A percentile compares a stretch with the other conserved stretches of the same genome.
Conservation (phyloP, 2,113 vertebrate species). For the Burhinus oedicnemus region DNA sequence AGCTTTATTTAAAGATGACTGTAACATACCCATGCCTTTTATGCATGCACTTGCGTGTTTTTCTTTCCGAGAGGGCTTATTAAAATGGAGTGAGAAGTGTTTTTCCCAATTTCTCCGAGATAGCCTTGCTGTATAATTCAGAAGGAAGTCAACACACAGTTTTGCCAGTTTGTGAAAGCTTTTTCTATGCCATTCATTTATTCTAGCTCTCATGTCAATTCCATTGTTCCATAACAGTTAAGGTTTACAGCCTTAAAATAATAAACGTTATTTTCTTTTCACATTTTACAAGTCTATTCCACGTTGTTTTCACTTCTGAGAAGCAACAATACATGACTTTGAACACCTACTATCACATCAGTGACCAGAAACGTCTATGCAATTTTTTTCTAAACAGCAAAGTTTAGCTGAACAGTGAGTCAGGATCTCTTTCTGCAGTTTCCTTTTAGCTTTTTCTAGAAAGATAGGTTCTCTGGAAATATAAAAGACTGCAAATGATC, state of each 20-base stretch:
- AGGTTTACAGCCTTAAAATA: conserved; percentile 57
- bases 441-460: conserved; percentile 30
- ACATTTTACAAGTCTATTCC: conserved; percentile 46
- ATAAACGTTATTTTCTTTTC: conserved; percentile 22
- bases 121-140: background rate
- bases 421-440: conserved; percentile 14
- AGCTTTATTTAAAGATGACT: background rate
- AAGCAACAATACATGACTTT: conserved; percentile 59
- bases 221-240: conserved; percentile 40
- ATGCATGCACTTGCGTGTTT: background rate
- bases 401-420: conserved; percentile 16
- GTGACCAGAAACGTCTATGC: conserved; percentile 22
- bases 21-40: background rate
- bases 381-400: background rate
- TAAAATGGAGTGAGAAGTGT: background rate
- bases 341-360: conserved; percentile 46
- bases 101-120: background rate
- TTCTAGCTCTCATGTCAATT: conserved; percentile 50
- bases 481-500: conserved; percentile 1
- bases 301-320: conserved; percentile 28
- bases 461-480: conserved; percentile 36
- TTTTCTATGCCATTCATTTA: conserved; percentile 59
- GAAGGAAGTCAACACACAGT: conserved; percentile 18
- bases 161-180: conserved; percentile 17
- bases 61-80: background rate